These are phyloP conservation scores for Axis porcinus DNA, from an alignment of 2,113 vertebrate species.

Conservation along the genomic window DNA sequence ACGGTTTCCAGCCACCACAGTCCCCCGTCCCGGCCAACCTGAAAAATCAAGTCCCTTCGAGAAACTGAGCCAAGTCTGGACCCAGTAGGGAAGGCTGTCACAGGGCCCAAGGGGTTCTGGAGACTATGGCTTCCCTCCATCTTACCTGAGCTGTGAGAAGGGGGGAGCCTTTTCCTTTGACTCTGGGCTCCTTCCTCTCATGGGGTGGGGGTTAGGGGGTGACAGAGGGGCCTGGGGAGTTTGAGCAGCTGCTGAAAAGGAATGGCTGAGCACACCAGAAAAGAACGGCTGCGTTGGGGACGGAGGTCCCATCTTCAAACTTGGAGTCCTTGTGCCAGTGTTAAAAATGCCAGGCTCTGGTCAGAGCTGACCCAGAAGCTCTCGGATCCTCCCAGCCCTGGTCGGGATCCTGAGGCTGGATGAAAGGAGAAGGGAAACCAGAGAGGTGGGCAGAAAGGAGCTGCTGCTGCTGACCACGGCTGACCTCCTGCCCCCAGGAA, in stretches of 20 bases:
- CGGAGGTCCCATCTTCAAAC: background rate
- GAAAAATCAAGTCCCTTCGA: background rate
- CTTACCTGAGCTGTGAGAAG: background rate
- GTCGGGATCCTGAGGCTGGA: background rate
- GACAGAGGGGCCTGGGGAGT: background rate
- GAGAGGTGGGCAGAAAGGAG: background rate
- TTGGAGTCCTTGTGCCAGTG: background rate
- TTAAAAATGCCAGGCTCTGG: background rate
- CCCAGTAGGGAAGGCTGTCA: background rate
- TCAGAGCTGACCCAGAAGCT: background rate
- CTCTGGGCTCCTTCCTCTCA: too few relatives aligned
- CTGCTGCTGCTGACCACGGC: background rate
- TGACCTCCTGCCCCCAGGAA: background rate
- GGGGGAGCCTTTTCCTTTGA: background rate
- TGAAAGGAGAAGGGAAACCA: background rate
- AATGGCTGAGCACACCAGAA: background rate
- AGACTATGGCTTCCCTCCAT: background rate
- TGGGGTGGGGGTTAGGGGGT: rapidly evolving
- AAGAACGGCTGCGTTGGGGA: background rate
- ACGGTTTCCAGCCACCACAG: background rate
- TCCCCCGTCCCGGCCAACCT: background rate
- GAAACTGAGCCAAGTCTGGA: background rate
- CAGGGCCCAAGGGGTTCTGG: background rate
- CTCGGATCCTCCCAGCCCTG: background rate
- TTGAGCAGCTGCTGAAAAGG: background rate